Evolutionary conservation across 2,888 invertebrate genomes (phyloP).

Genomic region (Sinhomidia bicolor): DNA sequence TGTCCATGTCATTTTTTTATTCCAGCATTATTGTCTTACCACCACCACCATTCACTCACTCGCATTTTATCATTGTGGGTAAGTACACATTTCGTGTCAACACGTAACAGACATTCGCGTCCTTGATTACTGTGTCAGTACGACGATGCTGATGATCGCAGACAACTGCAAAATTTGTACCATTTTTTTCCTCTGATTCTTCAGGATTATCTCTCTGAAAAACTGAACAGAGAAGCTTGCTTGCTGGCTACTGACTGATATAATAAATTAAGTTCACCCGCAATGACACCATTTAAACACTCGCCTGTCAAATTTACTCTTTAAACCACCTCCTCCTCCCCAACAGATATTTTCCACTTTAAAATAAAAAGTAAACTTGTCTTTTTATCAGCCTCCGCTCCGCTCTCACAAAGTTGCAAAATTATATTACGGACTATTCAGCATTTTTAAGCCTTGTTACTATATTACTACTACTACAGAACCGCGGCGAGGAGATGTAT

Average conservation of each 20-base stretch:
- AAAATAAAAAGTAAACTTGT: neutral
- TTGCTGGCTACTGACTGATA: conserved; percentile 8
- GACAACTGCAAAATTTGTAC: conserved; percentile 19
- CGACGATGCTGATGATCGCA: too few species aligned
- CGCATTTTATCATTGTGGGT: neutral
- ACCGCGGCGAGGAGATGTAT: too few species aligned
- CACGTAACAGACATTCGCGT: neutral
- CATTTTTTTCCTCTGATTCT: conserved; percentile 16
- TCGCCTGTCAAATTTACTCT: conserved; percentile 38
- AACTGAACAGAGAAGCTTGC: neutral
- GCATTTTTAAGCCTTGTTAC: neutral
- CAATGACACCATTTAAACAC: conserved; percentile 61
- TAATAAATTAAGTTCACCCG: conserved; percentile 46
- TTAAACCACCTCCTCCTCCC: neutral
- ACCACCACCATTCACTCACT: too few species aligned
- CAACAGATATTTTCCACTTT: neutral
- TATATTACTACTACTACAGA: too few species aligned
- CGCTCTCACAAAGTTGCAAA: conserved; percentile 21
- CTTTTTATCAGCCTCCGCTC: neutral
- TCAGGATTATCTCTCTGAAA: conserved; percentile 1
- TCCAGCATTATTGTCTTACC: too few species aligned
- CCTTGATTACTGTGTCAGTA: conserved; percentile 45
- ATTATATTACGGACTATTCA: neutral
- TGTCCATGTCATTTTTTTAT: too few species aligned
- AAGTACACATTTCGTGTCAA: neutral